These are phyloP conservation scores for Diplosoma virens DNA, from an alignment of 23 tunicate genomes.

Conservation along the genomic window DNA sequence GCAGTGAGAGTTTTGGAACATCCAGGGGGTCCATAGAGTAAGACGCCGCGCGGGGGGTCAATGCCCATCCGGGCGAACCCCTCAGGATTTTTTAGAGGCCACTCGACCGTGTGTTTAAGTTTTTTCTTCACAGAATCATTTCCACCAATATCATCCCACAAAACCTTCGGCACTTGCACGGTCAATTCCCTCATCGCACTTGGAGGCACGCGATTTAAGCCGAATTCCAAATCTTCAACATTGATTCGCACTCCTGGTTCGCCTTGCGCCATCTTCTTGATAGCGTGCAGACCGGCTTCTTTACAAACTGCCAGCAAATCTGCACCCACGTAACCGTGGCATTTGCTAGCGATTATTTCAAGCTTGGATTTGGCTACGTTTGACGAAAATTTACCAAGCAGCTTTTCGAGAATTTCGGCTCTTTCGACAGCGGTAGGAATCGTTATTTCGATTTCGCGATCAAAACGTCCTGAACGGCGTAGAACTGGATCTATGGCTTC, in stretches of 20 bases:
- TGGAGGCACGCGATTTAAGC: constrained; percentile 67
- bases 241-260: constrained; percentile 1
- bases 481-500: constrained; percentile 71
- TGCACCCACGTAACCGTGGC: constrained; percentile 88
- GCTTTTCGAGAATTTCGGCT: constrained; percentile 46
- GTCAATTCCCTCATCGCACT: constrained; percentile 87
- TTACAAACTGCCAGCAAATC: constrained; percentile 78
- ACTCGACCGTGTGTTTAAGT: constrained; percentile 80
- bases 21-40: constrained; percentile 98
- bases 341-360: constrained; percentile 23
- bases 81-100: constrained; percentile 90
- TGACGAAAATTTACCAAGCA: constrained; percentile 11
- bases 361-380: constrained; percentile 14
- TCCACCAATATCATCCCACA: constrained; percentile 87
- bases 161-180: constrained; percentile 79
- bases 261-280: constrained; percentile 2
- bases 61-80: constrained; percentile 69
- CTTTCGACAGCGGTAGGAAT: constrained; percentile 62
- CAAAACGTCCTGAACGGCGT: constrained; percentile 69
- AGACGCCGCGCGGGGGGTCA: constrained; percentile 91
- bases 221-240: constrained; percentile 42
- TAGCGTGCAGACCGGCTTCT: constrained; percentile 66
- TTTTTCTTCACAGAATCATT: constrained; percentile 61
- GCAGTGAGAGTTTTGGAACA: constrained; percentile 98
- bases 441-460: constrained; percentile 72